These are phyloP conservation scores for Xylocampa areola DNA, from an alignment of 2,888 invertebrate genomes.

Conservation along the genomic window DNA sequence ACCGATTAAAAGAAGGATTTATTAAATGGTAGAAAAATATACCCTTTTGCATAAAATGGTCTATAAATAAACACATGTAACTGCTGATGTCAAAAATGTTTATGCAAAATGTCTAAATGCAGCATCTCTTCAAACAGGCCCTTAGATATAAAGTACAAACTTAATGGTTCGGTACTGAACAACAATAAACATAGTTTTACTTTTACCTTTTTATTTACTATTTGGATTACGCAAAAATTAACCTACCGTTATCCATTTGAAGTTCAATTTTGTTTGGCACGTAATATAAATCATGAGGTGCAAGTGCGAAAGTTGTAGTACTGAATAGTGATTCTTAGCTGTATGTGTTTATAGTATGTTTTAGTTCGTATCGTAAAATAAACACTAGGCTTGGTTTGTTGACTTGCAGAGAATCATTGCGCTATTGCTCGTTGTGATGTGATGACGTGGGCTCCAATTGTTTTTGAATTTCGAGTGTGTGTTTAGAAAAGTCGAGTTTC, in stretches of 20 bases:
- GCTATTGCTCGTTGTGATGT: slow-evolving; percentile 55
- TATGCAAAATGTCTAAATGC: slow-evolving; percentile 7
- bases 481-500: slow-evolving; percentile 24
- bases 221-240: slow-evolving; percentile 3
- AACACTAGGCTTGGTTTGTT: slow-evolving; percentile 49
- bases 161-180: slow-evolving; percentile 23
- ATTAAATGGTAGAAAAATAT: too few relatives aligned
- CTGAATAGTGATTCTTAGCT: slow-evolving; percentile 4
- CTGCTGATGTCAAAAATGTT: background rate
- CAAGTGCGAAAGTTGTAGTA: background rate
- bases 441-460: slow-evolving; percentile 51
- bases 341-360: background rate
- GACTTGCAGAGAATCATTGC: slow-evolving; percentile 57
- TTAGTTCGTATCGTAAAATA: slow-evolving; percentile 15
- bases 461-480: slow-evolving; percentile 39
- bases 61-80: too few relatives aligned
- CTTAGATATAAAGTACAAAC: slow-evolving; percentile 36
- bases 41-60: too few relatives aligned
- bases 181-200: slow-evolving; percentile 51
- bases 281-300: slow-evolving; percentile 9
- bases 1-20: too few relatives aligned
- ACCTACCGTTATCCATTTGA: fast-evolving
- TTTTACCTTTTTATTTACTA: slow-evolving; percentile 52
- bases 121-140: slow-evolving; percentile 23
- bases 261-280: background rate